Evolutionary conservation across 2,797 vertebrate genomes (phyloP), one percentile per base, ranked within the genome.

Genomic region (Pangasius larnaudii): DNA sequence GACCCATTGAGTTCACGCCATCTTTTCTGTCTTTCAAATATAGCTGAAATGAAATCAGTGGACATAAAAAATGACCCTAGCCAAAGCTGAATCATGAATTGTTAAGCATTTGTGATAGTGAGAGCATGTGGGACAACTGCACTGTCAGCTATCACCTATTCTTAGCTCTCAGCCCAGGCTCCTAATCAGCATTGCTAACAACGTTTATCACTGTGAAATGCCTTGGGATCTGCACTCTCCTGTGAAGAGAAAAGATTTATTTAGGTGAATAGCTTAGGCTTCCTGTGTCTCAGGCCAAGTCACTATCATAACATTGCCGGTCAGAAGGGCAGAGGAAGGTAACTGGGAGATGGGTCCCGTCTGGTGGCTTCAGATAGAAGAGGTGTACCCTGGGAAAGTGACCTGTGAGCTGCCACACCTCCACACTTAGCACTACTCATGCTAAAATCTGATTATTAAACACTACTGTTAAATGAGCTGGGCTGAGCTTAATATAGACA

Each of bases 361-460:
- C 91, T 93, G 90, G 81, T 89, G 84, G 81, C 87, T 88, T 85
- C 86, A 92, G 91, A 93, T 92, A 92, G 92, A 91, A 91, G 89
- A 90, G 69, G 88, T 90, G 86, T 86, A 91, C 89, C 90, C 92
- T 92, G 92, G 91, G 92, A 93, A 93, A 92, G 85, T 91, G 91
- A 92, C 90, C 91, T 85, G 78, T 53, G 33, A 88, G 86, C 78
- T 39, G 27, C 89, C 91, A 89, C 91, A 90, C 89, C 90, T 88
- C 83, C 63, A 77, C 88, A 86, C 49, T 81, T 78, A 63, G 56
- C 58, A 49, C 27, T 22, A 22, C 30, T 69, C 84, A 85, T 49
- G 56, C 81, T 87, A 67, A 69, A 67, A 84, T 85, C 80, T 81
- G 67, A 89, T 87, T 89, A 85, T 90, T 88, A 89, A 81, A 86